phyloP scores from a whole-genome alignment of 2,113 vertebrate genomes.

The Machaerirhynchus nigripectus region DNA sequence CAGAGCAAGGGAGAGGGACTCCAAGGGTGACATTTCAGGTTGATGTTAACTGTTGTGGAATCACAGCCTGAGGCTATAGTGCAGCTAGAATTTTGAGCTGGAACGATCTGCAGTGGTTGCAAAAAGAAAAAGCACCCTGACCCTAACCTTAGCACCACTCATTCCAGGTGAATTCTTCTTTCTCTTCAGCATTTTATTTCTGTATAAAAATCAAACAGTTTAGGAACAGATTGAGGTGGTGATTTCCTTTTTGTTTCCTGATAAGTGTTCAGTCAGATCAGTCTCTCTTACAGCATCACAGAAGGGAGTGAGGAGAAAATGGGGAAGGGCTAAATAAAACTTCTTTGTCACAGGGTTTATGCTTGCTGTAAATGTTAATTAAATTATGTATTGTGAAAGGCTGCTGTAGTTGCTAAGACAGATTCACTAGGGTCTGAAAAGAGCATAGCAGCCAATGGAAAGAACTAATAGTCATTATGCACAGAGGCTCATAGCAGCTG shows the following conservation, averaged over 20 bases:
- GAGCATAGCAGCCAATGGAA: neutral
- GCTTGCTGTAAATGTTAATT: constrained; percentile 3
- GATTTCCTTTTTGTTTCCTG: neutral
- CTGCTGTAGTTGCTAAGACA: constrained; percentile 13
- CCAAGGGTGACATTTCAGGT: neutral
- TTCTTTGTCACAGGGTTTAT: neutral
- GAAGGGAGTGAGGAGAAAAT: neutral
- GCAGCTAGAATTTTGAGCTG: constrained; percentile 23
- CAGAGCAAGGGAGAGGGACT: neutral
- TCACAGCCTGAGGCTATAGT: neutral
- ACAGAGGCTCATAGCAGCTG: constrained; percentile 28
- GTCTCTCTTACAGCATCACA: neutral
- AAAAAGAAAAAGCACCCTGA: neutral
- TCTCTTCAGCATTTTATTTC: neutral
- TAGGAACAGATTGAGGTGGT: neutral
- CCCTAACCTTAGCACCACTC: neutral
- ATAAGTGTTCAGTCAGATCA: neutral
- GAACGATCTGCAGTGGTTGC: neutral
- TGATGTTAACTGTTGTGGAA: constrained; percentile 5
- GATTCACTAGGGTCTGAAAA: neutral
- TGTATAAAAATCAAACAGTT: neutral
- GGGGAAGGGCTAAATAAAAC: neutral
- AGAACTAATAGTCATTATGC: neutral
- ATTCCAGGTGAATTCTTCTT: neutral
- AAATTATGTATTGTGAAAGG: neutral